These are phyloP conservation scores for Isoperla grammatica DNA, from an alignment of 2,888 invertebrate species.

Conservation along the genomic window DNA sequence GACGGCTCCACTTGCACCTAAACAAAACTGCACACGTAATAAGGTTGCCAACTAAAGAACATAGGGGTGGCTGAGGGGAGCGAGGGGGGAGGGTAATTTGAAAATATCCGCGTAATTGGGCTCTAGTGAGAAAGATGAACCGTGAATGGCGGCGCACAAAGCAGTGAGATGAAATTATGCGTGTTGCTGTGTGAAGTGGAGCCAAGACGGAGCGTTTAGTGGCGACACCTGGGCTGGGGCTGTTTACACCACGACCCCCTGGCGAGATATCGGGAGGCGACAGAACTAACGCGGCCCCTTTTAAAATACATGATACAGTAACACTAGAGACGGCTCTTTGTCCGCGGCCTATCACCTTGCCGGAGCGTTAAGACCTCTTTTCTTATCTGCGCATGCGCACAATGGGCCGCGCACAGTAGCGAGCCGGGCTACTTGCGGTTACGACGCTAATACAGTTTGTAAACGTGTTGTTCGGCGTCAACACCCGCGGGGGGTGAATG, in stretches of 20 bases:
- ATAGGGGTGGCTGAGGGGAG: background rate
- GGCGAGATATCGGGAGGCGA: background rate
- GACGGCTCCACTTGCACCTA: too few species aligned
- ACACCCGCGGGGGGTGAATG: background rate
- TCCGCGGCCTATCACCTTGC: constrained; percentile 3
- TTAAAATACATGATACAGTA: constrained; percentile 21
- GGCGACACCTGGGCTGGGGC: constrained; percentile 2
- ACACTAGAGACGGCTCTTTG: constrained; percentile 15
- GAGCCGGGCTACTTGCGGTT: background rate
- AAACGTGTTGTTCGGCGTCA: background rate
- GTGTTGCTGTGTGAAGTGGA: background rate
- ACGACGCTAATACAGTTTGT: background rate
- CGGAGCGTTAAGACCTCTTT: background rate
- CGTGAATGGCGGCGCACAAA: background rate
- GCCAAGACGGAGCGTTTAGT: background rate
- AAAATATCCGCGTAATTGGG: constrained; percentile 16
- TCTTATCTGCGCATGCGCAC: background rate
- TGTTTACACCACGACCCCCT: constrained; percentile 6
- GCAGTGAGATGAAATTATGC: constrained; percentile 19
- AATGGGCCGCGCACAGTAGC: background rate
- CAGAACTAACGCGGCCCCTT: constrained; percentile 13
- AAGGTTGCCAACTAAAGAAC: too few species aligned
- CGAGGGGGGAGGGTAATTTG: background rate
- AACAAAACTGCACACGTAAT: too few species aligned
- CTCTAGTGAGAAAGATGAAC: constrained; percentile 12